Evolutionary conservation across 2,113 vertebrate genomes (phyloP).

Genomic region (Hystrix cristata): DNA sequence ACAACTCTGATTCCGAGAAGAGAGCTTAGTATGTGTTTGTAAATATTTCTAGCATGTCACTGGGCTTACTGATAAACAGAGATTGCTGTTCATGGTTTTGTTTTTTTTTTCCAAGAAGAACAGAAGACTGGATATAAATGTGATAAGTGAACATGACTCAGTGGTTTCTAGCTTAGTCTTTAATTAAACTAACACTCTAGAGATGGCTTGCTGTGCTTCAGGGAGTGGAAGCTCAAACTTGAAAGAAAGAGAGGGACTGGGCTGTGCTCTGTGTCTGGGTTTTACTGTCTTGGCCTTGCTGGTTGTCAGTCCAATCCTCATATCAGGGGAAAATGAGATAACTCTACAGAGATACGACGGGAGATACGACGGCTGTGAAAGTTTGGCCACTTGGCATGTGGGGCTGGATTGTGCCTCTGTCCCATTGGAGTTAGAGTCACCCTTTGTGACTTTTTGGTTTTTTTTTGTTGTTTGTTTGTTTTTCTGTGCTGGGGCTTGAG

Average conservation of each 20-base stretch:
- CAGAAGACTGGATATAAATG: background rate
- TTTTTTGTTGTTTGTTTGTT: background rate
- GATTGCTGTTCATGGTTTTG: background rate
- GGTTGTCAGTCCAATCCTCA: background rate
- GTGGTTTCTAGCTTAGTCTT: background rate
- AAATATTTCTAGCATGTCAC: background rate
- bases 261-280: background rate
- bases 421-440: background rate
- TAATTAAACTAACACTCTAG: conserved; percentile 50
- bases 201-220: background rate
- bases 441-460: background rate
- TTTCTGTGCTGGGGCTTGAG: background rate
- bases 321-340: background rate
- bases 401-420: background rate
- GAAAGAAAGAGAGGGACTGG: conserved; percentile 15
- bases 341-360: background rate
- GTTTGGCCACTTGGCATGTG: fast-evolving
- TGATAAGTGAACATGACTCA: background rate
- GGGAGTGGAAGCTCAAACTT: background rate
- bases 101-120: conserved; percentile 27
- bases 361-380: background rate
- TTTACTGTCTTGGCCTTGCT: background rate
- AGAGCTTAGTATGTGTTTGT: background rate
- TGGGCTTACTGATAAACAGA: background rate
- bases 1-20: background rate